These are phyloP conservation scores for Bubo bubo DNA, from an alignment of 2,113 vertebrate species.

Conservation along the genomic window DNA sequence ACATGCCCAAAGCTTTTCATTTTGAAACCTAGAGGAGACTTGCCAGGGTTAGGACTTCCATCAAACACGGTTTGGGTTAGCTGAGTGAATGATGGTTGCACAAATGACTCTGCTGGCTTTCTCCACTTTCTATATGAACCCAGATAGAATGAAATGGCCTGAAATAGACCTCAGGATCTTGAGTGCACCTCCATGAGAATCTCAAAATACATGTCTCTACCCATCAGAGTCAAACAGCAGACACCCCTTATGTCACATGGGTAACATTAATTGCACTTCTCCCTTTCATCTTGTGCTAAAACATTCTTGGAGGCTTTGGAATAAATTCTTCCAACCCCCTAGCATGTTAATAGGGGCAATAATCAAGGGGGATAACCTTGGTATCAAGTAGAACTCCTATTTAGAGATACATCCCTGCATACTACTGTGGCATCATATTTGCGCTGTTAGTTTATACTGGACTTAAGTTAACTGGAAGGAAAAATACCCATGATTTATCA, in stretches of 20 bases:
- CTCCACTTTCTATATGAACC: neutral
- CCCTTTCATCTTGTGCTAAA: neutral
- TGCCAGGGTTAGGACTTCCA: neutral
- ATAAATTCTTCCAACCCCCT: neutral
- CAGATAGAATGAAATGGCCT: neutral
- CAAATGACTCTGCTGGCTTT: fast-evolving
- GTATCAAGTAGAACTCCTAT: neutral
- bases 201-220: neutral
- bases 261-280: neutral
- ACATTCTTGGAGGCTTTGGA: neutral
- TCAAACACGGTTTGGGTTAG: neutral
- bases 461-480: neutral
- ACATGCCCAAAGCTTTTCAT: neutral
- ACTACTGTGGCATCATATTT: neutral
- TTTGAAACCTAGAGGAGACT: neutral
- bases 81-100: neutral
- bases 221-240: neutral
- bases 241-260: neutral
- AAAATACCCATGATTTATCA: neutral
- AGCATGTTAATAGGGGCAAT: neutral
- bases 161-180: neutral
- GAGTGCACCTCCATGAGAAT: fast-evolving
- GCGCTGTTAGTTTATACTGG: neutral
- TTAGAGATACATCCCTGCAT: fast-evolving
- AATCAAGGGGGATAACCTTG: neutral